Evolutionary conservation across 2,113 vertebrate genomes (phyloP).

Genomic region (Pomatorhinus ruficollis): DNA sequence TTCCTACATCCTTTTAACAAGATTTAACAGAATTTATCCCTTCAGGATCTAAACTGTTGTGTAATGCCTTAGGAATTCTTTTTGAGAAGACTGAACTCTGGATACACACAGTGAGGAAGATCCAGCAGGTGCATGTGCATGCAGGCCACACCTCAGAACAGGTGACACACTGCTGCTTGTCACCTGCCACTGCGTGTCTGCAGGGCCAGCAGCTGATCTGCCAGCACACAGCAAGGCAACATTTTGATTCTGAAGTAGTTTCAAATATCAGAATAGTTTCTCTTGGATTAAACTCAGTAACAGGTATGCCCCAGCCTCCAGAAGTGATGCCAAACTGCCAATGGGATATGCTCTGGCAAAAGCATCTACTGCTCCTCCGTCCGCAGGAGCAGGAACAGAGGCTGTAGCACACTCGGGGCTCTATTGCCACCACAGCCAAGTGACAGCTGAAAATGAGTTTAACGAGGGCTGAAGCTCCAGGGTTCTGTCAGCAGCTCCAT

Average conservation of each 20-base stretch:
- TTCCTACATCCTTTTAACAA: background rate
- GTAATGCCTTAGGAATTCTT: background rate
- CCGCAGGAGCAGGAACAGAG: background rate
- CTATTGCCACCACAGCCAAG: background rate
- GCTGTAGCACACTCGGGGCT: background rate
- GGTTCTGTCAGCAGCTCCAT: slow-evolving; percentile 34
- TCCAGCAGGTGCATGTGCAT: accelerated
- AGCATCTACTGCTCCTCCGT: background rate
- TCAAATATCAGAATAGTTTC: background rate
- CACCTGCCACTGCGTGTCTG: background rate
- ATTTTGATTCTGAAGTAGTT: background rate
- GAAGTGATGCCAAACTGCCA: background rate
- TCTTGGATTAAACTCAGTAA: background rate
- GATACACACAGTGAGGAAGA: accelerated
- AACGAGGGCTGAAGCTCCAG: slow-evolving; percentile 33
- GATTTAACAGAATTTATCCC: background rate
- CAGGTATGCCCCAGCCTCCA: background rate
- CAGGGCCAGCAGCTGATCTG: background rate
- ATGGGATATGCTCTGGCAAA: background rate
- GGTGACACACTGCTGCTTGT: background rate
- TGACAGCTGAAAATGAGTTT: slow-evolving; percentile 39
- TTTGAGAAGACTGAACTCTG: background rate
- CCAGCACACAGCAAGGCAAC: background rate
- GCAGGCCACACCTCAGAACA: background rate
- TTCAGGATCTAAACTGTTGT: background rate